Base-by-base conservation (phyloP, 1,140 invertebrate species). In the Frieseomelitta varia region DNA sequence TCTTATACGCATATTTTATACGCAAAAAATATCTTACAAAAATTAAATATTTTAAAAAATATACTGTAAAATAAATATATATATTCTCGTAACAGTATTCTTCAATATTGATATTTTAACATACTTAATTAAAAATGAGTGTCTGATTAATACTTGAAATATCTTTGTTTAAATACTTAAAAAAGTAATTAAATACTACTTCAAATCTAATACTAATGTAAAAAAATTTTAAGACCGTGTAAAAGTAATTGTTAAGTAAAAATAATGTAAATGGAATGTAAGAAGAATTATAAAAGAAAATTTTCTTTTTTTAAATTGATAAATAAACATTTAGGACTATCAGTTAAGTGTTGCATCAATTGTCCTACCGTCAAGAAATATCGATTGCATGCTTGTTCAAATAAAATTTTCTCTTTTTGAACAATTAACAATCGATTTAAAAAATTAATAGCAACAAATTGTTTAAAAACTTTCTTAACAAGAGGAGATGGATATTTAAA, bases 301-400 rank as follows among this genome's bases (percentile, higher is more conserved):
- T n/a, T n/a, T 71, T 12, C 39, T 10, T 14, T 27, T 15, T 2
- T 12, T 3, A 65, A 51, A 65, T 27, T 65, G 17, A 14, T 77
- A 30, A 30, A 15, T 53, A 67, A 69, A 39, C n/a, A 47, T 47
- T 65, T 67, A 67, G 19, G 10, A 51, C 39, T 75, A 39, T 68
- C 10, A 24, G 12, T 55, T 58, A 24, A 72, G 12, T 24, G 34
- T 53, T 73, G 11, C 56, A 39, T 68, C 30, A 24, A 17, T 58
- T 10, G 15, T 30, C 21, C 19, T 75, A 58, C 51, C 72, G 72
- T 65, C 72, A 75, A 81, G 53, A 21, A 51, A 61, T 69, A 72
- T 61, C 14, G 39, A 80, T 80, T 72, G 51, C 34, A 72, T 30
- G 2, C 27, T 63, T 24, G 68, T 30, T 47, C 51, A 17, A 58